These are phyloP conservation scores for Uromys caudimaculatus DNA, from an alignment of 2,797 vertebrate species.

Conservation along the genomic window DNA sequence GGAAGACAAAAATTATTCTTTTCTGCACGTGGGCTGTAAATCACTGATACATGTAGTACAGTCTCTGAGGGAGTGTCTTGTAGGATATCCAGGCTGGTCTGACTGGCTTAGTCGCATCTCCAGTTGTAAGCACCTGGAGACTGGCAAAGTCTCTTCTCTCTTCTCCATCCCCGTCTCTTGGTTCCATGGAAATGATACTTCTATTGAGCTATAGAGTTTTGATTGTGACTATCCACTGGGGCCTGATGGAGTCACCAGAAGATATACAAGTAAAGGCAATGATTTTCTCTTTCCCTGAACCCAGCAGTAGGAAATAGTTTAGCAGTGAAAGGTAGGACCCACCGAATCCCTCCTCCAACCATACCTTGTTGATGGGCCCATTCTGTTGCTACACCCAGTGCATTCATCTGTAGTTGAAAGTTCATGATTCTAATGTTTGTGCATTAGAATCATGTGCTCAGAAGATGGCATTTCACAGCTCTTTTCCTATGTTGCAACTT, in stretches of 20 bases:
- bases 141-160: neutral
- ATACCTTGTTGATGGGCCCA: neutral
- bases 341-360: neutral
- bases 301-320: neutral
- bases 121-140: neutral
- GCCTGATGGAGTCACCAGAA: neutral
- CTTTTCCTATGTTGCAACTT: neutral
- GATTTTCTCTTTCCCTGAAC: neutral
- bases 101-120: neutral
- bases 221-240: neutral
- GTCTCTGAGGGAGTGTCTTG: neutral
- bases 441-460: neutral
- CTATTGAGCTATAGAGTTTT: neutral
- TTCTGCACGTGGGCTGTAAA: neutral
- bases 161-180: neutral
- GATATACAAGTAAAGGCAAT: neutral
- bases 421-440: neutral
- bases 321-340: too few relatives aligned
- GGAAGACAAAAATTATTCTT: neutral
- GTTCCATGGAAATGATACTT: neutral
- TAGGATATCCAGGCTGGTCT: neutral
- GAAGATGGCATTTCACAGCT: neutral
- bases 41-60: neutral
- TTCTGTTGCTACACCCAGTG: neutral
- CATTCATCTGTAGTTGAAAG: neutral